Base-by-base conservation (phyloP, 2,888 invertebrate genomes). In the Vesta saturnalis region DNA sequence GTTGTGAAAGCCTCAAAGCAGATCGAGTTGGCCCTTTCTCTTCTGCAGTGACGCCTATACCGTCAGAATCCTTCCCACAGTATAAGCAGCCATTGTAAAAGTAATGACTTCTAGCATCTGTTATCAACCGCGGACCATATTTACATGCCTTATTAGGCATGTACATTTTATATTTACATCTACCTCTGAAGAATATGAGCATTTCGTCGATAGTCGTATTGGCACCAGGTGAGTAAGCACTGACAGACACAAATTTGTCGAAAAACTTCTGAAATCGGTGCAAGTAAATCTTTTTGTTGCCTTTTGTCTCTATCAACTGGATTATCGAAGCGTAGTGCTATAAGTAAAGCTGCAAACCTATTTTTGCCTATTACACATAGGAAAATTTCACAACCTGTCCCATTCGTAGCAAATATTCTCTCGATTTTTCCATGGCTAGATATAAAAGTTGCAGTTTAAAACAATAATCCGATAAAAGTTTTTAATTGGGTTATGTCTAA, bases 261-360 rank as follows among this genome's bases (percentile, higher is more conserved):
- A 18, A 72, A 70, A 46, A 72, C 46, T 14, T 60, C 18, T 15
- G 60, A 23, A 35, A 72, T 49, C 47, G 72, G 59, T 39, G 76
- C 74, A 35, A 58, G 22, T 49, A 60, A 43, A 65, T 75, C 71
- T 12, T 52, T 23, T 60, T 63, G 43, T 67, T 59, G 65, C 35
- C 74, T 16, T 35, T 70, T 61, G 14, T 60, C 61, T 49, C 73
- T 58, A 15, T 63, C 64, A n/a, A 46, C 57, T 19, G 64, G 60
- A 72, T 77, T 69, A 62, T 77, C 75, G 72, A 77, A 77, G 30
- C 75, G 19, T 47, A 78, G 49, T 23, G 56, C 56, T 35, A 52
- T 23, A 21, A 78, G 59, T 18, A 77, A 19, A 47, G 70, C 39
- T 18, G 55, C 8, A 71, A 76, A 73, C 49, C 73, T 30, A 39